Evolutionary conservation across 2,797 vertebrate species (phyloP).

Genomic region (Anabas testudineus): DNA sequence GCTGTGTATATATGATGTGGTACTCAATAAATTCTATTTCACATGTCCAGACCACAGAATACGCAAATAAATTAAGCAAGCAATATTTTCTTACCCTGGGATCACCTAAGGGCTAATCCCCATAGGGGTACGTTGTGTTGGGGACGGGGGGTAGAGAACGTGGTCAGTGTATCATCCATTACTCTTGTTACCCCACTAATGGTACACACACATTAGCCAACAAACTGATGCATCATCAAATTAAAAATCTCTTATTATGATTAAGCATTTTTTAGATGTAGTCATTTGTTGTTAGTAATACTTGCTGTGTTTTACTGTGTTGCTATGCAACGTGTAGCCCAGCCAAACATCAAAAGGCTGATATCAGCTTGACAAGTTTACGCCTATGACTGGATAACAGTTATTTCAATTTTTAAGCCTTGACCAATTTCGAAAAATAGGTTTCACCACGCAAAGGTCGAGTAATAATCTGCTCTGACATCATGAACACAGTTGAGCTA

Average conservation of each 20-base stretch:
- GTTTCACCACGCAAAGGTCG: slow-evolving; percentile 26
- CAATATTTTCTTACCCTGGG: slow-evolving; percentile 15
- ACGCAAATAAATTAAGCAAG: slow-evolving; percentile 29
- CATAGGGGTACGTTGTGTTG: background rate
- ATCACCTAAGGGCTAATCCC: slow-evolving; percentile 18
- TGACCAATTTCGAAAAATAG: slow-evolving; percentile 13
- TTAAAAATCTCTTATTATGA: background rate
- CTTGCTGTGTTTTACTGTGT: background rate
- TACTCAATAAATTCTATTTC: slow-evolving; percentile 28
- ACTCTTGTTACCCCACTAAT: background rate
- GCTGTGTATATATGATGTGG: slow-evolving; percentile 39
- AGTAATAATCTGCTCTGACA: slow-evolving; percentile 13
- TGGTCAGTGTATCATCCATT: background rate
- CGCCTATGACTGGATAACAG: background rate
- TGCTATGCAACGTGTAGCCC: slow-evolving; percentile 30
- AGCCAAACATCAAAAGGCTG: slow-evolving; percentile 18
- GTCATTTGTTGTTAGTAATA: slow-evolving; percentile 10
- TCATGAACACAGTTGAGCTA: background rate
- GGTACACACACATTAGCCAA: background rate
- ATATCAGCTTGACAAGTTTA: slow-evolving; percentile 5
- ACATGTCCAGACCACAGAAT: slow-evolving; percentile 12
- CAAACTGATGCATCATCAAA: slow-evolving; percentile 1
- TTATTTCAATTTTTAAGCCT: background rate
- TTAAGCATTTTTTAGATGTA: background rate
- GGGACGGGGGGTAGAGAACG: background rate